Percentiles rank a stretch among this genome's conserved stretches.
Conservation (phyloP, 2,113 vertebrate genomes). For the Asarcornis scutulata region DNA sequence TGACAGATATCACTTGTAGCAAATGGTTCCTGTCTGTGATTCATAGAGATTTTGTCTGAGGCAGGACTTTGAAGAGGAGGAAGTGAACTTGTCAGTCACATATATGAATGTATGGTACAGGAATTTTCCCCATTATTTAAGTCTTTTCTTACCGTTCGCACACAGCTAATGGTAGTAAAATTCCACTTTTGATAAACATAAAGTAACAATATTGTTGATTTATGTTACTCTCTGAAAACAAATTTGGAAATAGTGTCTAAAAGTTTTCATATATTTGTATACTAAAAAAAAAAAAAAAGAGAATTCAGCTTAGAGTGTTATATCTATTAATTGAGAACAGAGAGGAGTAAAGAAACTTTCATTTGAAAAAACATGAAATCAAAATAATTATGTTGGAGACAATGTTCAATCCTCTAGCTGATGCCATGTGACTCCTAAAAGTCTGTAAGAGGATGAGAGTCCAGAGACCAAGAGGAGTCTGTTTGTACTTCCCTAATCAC, state of each 20-base stretch:
- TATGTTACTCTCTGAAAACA: neutral
- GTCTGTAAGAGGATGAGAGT: neutral
- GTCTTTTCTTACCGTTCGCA: neutral
- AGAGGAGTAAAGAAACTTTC: neutral
- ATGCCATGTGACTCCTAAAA: neutral
- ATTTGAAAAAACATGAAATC: neutral
- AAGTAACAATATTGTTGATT: neutral
- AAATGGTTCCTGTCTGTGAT: neutral
- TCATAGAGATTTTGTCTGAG: neutral
- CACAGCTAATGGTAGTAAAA: neutral
- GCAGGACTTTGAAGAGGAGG: neutral
- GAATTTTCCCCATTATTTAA: neutral
- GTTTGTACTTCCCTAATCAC: neutral
- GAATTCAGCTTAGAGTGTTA: neutral
- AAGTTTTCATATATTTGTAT: neutral
- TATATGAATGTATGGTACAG: neutral
- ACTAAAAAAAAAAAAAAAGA: neutral
- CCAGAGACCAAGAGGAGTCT: neutral
- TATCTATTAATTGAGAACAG: neutral
- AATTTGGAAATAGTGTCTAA: neutral
- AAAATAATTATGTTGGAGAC: neutral
- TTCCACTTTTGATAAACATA: neutral
- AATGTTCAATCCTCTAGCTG: neutral
- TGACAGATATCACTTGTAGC: neutral
- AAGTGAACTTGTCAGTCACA: neutral